Evolutionary conservation across 2,113 vertebrate genomes (phyloP).

Genomic region (Hyperopisus bebe): DNA sequence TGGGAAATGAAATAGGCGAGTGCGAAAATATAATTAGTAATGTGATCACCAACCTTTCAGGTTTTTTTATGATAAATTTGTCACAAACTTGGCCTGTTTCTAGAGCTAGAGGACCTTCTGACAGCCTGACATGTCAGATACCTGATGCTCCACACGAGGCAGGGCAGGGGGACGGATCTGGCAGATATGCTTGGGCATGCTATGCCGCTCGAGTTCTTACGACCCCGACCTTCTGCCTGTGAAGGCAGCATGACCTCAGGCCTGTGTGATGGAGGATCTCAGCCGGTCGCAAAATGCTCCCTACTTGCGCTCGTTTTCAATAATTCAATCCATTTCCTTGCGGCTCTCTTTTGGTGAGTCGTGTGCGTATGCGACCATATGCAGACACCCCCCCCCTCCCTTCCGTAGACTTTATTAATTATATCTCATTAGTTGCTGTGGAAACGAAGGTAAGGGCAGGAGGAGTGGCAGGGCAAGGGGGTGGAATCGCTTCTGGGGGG

Average conservation of each 20-base stretch:
- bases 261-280: constrained; percentile 32
- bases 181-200: not conserved
- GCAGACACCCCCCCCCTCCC: not conserved
- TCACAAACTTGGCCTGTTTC: not conserved
- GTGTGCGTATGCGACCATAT: not conserved
- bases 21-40: not conserved
- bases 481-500: constrained; percentile 31
- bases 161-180: not conserved
- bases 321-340: not conserved
- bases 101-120: not conserved
- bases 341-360: constrained; percentile 23
- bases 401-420: constrained; percentile 36
- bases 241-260: constrained; percentile 30
- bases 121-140: not conserved
- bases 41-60: not conserved
- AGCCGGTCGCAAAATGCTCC: constrained; percentile 39
- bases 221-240: not conserved
- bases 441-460: constrained; percentile 35
- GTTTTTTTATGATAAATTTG: not conserved
- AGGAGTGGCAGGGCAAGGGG: constrained; percentile 35
- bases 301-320: not conserved
- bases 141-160: not conserved
- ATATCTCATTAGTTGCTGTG: constrained; percentile 42
- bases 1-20: not conserved
- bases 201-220: not conserved